These are phyloP conservation scores for pig (Sus scrofa) DNA, from an alignment of 2,113 vertebrate genomes.

Conservation along the genomic window DNA sequence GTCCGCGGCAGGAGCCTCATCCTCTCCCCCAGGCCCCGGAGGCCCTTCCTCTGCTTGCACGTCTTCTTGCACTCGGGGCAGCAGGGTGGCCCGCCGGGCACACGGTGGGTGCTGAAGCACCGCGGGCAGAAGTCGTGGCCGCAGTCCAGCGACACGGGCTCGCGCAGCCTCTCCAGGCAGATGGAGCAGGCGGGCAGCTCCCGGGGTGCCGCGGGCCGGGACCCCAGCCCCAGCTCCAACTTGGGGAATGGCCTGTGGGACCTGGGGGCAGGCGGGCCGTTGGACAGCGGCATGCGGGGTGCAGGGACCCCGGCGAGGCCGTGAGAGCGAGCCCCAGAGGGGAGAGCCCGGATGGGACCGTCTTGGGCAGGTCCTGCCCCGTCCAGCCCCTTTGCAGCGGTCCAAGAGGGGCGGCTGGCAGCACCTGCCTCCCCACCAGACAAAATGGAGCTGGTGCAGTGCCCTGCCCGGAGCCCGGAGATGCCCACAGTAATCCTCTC, in stretches of 20 bases:
- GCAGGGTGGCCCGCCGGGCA: constrained; percentile 52
- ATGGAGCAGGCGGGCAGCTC: constrained; percentile 83
- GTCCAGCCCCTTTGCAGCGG: background rate
- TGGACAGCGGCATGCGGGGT: background rate
- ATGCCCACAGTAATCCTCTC: background rate
- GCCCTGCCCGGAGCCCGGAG: background rate
- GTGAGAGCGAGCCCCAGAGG: background rate
- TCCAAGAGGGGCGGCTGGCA: background rate
- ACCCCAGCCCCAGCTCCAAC: constrained; percentile 71
- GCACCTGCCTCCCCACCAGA: too few relatives aligned
- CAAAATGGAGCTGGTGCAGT: background rate
- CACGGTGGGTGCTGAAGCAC: constrained; percentile 81
- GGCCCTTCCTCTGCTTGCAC: constrained; percentile 75
- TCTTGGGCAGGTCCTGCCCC: background rate
- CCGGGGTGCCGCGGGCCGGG: background rate
- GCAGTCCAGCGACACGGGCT: constrained; percentile 85
- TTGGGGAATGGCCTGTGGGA: constrained; percentile 64
- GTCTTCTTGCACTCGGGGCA: constrained; percentile 84
- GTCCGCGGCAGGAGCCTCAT: constrained; percentile 71
- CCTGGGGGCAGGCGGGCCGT: constrained; percentile 10
- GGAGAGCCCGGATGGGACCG: background rate
- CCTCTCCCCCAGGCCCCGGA: constrained; percentile 81
- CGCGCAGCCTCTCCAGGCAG: constrained; percentile 81
- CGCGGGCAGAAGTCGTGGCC: constrained; percentile 84
- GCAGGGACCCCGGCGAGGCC: background rate